Base-by-base conservation (phyloP, 1,140 invertebrate genomes). In the Trichoplusia ni region DNA sequence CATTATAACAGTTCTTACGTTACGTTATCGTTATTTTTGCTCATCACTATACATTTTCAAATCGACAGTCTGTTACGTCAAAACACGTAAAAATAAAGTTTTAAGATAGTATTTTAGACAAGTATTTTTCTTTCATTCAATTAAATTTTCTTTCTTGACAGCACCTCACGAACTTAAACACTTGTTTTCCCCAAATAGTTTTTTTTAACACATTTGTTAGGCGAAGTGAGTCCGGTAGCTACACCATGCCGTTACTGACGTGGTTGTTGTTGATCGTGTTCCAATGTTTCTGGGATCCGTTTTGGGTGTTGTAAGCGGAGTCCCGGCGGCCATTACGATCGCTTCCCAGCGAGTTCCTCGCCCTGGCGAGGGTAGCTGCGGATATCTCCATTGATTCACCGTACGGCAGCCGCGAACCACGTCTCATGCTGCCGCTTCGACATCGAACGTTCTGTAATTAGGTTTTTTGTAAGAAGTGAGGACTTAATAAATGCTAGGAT, bases 321-420 rank as follows among this genome's bases (percentile, higher is more conserved):
- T 86, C 84, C 6, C 84, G 59, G 38, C 79, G 71, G 27, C 71
- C 73, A 42, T 75, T 69, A 6, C 72, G 70, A 1, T 79, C 79
- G 47, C 75, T 75, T 38, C 73, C 67, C 9, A 85, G 46, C 0
- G 86, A 89, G 58, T 54, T 74, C 5, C 82, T 73, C 9, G 83
- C 84, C 13, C 84, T 69, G 0, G 81, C 82, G 4, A 90, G 71
- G 4, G 86, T 84, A 0, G 87, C 80, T 8, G 87, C 86, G 4
- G 88, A 88, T 53, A 90, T 89, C 49, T 90, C 88, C 84, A 88
- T 89, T 9, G 88, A 90, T 23, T 90, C 88, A 2, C 86, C 88
- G 70, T 84, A 86, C 0, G 86, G 82, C 4, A 90, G 77, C 9
- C 82, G 69, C 0, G 88, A 88, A 23, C 85, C 84, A 33, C 85